These are phyloP conservation scores for Sinocyclocheilus maitianheensis DNA, from an alignment of 2,113 vertebrate genomes.

Conservation along the genomic window DNA sequence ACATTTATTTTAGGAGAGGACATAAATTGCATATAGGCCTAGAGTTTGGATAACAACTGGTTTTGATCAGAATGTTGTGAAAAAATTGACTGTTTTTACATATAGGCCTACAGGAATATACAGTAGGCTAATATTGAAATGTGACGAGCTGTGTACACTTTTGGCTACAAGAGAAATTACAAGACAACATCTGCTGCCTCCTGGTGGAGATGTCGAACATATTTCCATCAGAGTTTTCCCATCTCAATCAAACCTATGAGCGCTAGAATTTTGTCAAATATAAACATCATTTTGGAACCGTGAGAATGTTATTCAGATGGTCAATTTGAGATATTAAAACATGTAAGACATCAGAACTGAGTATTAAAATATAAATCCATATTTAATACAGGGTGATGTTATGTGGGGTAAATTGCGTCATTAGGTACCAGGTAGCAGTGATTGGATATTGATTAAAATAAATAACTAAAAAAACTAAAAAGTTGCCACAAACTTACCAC, in stretches of 20 bases:
- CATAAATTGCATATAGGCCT: not conserved
- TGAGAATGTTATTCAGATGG: not conserved
- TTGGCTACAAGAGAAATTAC: not conserved
- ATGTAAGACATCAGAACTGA: not conserved
- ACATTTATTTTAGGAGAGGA: not conserved
- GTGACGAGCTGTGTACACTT: not conserved
- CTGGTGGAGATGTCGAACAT: constrained; percentile 2
- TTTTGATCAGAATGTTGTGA: not conserved
- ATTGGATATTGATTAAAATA: not conserved
- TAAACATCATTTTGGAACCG: not conserved
- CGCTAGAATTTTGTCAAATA: not conserved
- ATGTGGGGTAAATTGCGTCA: not conserved
- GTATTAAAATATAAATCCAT: not conserved
- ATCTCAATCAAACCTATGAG: not conserved
- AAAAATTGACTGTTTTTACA: not conserved
- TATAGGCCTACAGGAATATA: not conserved
- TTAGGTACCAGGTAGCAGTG: not conserved
- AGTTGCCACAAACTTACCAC: not conserved
- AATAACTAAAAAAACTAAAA: not conserved
- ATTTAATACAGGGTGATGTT: not conserved
- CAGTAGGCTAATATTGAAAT: not conserved
- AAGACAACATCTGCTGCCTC: not conserved
- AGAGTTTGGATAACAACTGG: not conserved
- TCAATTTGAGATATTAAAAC: not conserved
- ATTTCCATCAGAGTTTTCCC: not conserved